A percentile compares a stretch with the other conserved stretches of the same genome.
Conservation (phyloP, 2,113 vertebrate genomes). For the Picathartes gymnocephalus region DNA sequence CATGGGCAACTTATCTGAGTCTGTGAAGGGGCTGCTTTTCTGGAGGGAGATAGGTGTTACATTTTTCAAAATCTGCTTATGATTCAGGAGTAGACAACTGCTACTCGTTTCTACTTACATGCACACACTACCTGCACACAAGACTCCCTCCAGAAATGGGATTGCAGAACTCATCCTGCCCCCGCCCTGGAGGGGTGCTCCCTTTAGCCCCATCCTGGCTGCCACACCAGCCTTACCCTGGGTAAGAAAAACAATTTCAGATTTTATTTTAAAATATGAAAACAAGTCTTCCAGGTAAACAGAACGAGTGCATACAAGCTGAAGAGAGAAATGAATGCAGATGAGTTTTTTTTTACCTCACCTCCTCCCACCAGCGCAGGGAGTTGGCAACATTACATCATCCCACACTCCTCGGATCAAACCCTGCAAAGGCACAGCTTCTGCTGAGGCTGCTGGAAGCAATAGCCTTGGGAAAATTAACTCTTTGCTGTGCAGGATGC, state of each 20-base stretch:
- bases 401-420: background rate
- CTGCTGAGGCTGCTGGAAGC: constrained; percentile 22
- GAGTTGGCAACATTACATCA: constrained; percentile 27
- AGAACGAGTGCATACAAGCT: background rate
- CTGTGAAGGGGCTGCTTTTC: background rate
- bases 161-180: background rate
- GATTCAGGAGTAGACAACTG: background rate
- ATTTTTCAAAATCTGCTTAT: background rate
- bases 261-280: background rate
- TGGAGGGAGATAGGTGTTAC: background rate
- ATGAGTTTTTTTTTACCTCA: constrained; percentile 30
- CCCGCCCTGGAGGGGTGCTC: background rate
- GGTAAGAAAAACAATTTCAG: background rate
- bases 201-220: background rate
- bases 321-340: background rate
- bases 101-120: background rate
- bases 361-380: constrained; percentile 10
- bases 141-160: background rate
- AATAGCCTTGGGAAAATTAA: background rate
- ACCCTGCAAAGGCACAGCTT: constrained; percentile 6
- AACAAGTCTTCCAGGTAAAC: background rate
- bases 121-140: background rate
- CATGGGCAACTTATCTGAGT: background rate
- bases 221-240: background rate
- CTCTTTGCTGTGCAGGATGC: background rate